Evolutionary conservation across 2,113 vertebrate species (phyloP).

Genomic region (Centropus unirufus): DNA sequence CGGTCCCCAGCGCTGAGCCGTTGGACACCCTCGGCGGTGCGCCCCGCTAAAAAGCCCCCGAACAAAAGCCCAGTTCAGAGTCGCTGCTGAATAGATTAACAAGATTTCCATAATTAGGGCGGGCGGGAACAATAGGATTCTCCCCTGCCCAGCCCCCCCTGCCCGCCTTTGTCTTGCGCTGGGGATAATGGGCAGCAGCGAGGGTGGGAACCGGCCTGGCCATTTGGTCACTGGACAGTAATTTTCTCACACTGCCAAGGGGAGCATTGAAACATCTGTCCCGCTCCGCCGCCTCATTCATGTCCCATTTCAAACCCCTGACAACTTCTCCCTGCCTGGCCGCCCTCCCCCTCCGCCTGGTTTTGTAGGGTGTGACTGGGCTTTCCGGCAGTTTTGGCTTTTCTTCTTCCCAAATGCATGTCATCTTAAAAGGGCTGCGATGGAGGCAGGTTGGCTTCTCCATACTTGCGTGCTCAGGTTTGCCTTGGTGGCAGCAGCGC

Average conservation of each 20-base stretch:
- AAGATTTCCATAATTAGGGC: slow-evolving; percentile 97
- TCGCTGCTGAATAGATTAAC: slow-evolving; percentile 92
- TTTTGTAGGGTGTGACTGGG: neutral
- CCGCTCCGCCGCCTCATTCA: slow-evolving; percentile 54
- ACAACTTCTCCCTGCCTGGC: neutral
- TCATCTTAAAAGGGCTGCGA: fast-evolving
- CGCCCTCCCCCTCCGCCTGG: neutral
- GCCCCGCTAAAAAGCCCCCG: slow-evolving; percentile 40
- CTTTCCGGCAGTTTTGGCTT: neutral
- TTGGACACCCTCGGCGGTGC: slow-evolving; percentile 47
- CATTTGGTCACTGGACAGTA: slow-evolving; percentile 84
- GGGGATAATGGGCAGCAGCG: slow-evolving; percentile 82
- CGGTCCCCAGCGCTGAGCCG: slow-evolving; percentile 26
- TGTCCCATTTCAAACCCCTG: slow-evolving; percentile 35
- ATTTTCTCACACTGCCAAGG: slow-evolving; percentile 83
- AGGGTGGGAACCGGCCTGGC: slow-evolving; percentile 73
- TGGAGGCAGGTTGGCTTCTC: neutral
- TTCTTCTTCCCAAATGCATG: neutral
- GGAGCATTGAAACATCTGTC: slow-evolving; percentile 85
- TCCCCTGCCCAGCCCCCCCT: slow-evolving; percentile 68
- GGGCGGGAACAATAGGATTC: slow-evolving; percentile 90
- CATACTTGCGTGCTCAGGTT: neutral
- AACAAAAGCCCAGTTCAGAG: slow-evolving; percentile 79
- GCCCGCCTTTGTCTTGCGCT: slow-evolving; percentile 86
- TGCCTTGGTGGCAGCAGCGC: neutral